Percentiles rank a stretch among this genome's conserved stretches.
These are phyloP conservation scores for Empidonax traillii DNA, from an alignment of 2,113 vertebrate species.

Conservation along the genomic window DNA sequence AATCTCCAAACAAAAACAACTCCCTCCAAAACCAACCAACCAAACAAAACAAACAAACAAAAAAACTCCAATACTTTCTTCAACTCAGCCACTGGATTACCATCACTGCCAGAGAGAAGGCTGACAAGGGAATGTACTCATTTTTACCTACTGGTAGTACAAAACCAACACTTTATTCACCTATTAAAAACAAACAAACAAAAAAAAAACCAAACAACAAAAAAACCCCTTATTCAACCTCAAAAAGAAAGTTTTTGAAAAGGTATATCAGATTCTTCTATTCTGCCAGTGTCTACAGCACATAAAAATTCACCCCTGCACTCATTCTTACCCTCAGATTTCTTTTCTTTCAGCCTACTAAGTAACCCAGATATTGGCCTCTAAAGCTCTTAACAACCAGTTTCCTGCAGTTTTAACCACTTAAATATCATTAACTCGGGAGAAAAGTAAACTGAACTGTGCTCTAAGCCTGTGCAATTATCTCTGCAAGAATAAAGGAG, in stretches of 20 bases:
- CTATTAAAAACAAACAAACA: not conserved
- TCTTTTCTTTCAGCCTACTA: not conserved
- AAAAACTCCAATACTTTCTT: not conserved
- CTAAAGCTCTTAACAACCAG: not conserved
- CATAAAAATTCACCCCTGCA: not conserved
- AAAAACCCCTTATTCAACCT: not conserved
- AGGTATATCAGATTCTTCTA: not conserved
- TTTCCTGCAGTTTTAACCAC: not conserved
- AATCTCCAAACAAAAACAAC: too few relatives aligned
- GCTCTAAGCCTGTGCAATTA: not conserved
- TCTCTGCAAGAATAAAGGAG: not conserved
- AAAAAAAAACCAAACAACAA: not conserved
- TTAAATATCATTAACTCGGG: not conserved
- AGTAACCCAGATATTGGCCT: not conserved
- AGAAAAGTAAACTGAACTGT: not conserved
- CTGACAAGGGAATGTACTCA: not conserved
- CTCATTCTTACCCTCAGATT: not conserved
- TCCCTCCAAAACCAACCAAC: too few relatives aligned
- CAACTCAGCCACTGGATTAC: not conserved
- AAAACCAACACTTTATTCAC: not conserved
- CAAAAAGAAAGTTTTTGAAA: not conserved
- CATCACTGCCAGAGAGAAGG: not conserved
- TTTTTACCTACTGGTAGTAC: not conserved
- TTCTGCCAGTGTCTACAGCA: not conserved
- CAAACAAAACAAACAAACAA: not conserved